phyloP scores from a whole-genome alignment of 2,113 vertebrate species.

The Epinephelus cyanopodus region DNA sequence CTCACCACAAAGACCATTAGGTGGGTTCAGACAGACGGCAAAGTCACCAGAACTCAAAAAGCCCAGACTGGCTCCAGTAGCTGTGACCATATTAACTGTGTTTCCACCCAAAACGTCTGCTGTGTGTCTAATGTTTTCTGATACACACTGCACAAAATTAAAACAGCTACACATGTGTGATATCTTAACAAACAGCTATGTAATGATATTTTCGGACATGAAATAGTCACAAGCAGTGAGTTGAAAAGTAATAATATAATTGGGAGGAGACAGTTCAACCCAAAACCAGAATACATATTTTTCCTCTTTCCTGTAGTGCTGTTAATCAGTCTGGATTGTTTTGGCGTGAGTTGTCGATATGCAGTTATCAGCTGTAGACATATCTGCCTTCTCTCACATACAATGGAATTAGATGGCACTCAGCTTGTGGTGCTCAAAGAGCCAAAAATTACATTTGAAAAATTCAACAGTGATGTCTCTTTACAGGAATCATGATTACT shows the following conservation, averaged over 20 bases:
- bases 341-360: too few relatives aligned
- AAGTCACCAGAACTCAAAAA: constrained; percentile 35
- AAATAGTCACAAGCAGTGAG: not conserved
- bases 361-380: too few relatives aligned
- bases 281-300: too few relatives aligned
- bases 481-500: too few relatives aligned
- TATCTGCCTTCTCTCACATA: too few relatives aligned
- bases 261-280: too few relatives aligned
- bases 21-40: constrained; percentile 46
- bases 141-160: not conserved
- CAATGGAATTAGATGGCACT: too few relatives aligned
- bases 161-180: not conserved
- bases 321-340: too few relatives aligned
- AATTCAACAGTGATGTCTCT: too few relatives aligned
- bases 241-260: not conserved
- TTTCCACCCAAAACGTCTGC: not conserved
- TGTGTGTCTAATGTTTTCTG: not conserved
- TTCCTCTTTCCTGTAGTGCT: too few relatives aligned
- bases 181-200: not conserved
- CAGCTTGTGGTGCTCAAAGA: too few relatives aligned
- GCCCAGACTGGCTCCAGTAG: not conserved
- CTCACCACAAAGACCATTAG: constrained; percentile 65
- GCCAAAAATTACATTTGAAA: too few relatives aligned
- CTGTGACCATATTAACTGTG: not conserved
- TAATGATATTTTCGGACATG: not conserved